phyloP scores from a whole-genome alignment of 2,888 invertebrate genomes.

The Iselma pallidipennis region DNA sequence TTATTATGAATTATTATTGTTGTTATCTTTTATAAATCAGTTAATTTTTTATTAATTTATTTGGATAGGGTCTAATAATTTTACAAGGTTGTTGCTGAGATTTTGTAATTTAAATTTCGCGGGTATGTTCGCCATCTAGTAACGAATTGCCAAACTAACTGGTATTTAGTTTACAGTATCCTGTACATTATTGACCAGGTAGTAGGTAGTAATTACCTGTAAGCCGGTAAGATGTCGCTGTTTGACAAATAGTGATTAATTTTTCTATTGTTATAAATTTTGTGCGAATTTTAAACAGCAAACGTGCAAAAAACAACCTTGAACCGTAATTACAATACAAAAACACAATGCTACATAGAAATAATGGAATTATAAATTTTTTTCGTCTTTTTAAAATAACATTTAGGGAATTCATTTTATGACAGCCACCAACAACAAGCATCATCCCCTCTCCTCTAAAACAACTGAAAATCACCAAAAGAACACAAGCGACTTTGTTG shows the following conservation, averaged over 20 bases:
- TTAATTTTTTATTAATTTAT: no score
- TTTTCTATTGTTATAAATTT: not conserved
- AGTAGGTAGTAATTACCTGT: no score
- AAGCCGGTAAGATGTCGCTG: not conserved
- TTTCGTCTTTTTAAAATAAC: not conserved
- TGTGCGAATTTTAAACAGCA: not conserved
- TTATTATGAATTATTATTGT: no score
- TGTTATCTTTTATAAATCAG: no score
- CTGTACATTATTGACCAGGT: no score
- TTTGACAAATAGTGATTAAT: not conserved
- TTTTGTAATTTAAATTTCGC: not conserved
- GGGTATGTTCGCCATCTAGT: not conserved
- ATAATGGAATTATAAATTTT: not conserved
- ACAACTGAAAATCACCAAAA: not conserved
- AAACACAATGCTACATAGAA: not conserved
- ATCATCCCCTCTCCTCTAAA: not conserved
- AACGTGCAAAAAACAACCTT: not conserved
- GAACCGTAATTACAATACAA: not conserved
- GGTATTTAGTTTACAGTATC: not conserved
- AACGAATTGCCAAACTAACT: not conserved
- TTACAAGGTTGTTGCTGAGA: no score
- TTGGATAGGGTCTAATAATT: no score
- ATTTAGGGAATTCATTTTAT: slow-evolving; percentile 1
- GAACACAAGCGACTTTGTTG: no score
- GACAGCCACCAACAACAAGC: no score